Evolutionary conservation across 2,113 vertebrate genomes (phyloP).

Genomic region (Cranoglanis bouderius): DNA sequence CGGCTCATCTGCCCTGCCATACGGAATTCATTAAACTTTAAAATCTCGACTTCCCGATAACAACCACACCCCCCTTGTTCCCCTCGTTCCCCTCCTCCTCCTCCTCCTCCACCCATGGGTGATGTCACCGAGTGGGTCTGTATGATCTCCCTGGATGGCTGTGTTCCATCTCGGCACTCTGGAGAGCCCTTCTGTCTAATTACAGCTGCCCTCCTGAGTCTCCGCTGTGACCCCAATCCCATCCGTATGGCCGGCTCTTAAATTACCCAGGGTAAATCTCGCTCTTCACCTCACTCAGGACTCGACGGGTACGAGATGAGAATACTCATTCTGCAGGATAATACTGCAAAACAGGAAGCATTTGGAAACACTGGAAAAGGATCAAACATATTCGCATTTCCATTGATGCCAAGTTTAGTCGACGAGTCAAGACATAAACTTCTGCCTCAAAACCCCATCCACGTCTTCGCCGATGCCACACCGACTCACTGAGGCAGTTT

Average conservation of each 20-base stretch:
- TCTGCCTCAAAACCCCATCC: not conserved
- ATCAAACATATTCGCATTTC: not conserved
- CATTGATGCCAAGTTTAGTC: not conserved
- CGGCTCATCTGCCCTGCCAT: conserved; percentile 17
- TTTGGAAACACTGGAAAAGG: not conserved
- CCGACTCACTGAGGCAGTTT: not conserved
- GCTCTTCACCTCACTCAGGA: conserved; percentile 48
- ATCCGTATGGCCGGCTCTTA: conserved; percentile 68
- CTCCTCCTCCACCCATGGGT: conserved; percentile 16
- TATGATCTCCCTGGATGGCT: conserved; percentile 40
- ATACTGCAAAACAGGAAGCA: not conserved
- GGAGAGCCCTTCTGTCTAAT: conserved; percentile 74
- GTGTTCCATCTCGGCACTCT: conserved; percentile 64
- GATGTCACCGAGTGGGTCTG: conserved; percentile 54
- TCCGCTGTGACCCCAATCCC: conserved; percentile 68
- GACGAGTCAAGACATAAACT: not conserved
- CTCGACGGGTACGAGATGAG: not conserved
- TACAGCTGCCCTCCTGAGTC: conserved; percentile 66
- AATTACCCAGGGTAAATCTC: conserved; percentile 72
- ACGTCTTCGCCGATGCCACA: not conserved
- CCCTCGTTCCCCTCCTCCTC: not conserved
- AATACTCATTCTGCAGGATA: not conserved
- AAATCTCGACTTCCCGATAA: conserved; percentile 30
- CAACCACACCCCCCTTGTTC: not conserved
- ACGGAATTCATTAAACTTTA: conserved; percentile 52